Evolutionary conservation across 2,888 invertebrate genomes (phyloP).

Genomic region (Agrochola lychnidis): DNA sequence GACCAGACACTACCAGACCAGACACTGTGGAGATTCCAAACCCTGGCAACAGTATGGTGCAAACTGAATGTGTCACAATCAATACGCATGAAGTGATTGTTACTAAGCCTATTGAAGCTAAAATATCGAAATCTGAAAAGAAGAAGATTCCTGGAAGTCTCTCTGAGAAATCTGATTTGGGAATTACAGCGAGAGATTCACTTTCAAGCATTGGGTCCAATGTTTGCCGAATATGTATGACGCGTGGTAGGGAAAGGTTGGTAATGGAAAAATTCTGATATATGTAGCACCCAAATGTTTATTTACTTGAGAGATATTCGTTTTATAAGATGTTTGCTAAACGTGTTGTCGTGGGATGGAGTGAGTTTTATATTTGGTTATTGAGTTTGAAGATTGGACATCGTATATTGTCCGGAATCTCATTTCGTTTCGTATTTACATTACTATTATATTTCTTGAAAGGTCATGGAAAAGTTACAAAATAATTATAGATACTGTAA

Average conservation of each 20-base stretch:
- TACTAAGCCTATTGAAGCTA: slow-evolving; percentile 73
- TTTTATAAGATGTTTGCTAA: slow-evolving; percentile 52
- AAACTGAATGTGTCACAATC: slow-evolving; percentile 67
- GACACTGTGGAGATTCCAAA: slow-evolving; percentile 70
- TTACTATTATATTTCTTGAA: slow-evolving; percentile 14
- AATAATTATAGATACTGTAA: neutral
- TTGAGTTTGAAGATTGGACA: slow-evolving; percentile 37
- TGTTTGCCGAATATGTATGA: slow-evolving; percentile 93
- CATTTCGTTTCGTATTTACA: slow-evolving; percentile 37
- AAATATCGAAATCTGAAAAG: slow-evolving; percentile 77
- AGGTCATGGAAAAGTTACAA: slow-evolving; percentile 4
- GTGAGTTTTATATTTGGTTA: slow-evolving; percentile 30
- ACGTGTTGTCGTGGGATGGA: slow-evolving; percentile 27
- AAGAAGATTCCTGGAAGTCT: slow-evolving; percentile 78
- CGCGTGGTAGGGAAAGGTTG: slow-evolving; percentile 86
- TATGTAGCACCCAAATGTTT: slow-evolving; percentile 54
- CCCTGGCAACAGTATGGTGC: slow-evolving; percentile 70
- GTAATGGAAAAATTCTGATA: slow-evolving; percentile 39
- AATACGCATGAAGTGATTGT: slow-evolving; percentile 78
- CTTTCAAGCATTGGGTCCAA: slow-evolving; percentile 90
- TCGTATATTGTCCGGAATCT: slow-evolving; percentile 14
- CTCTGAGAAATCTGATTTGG: slow-evolving; percentile 82
- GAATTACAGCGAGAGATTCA: slow-evolving; percentile 81
- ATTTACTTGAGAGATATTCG: slow-evolving; percentile 60
- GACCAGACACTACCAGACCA: slow-evolving; percentile 40